Base-by-base conservation (phyloP, 2,797 vertebrate species). In the Pogoniulus pusillus region DNA sequence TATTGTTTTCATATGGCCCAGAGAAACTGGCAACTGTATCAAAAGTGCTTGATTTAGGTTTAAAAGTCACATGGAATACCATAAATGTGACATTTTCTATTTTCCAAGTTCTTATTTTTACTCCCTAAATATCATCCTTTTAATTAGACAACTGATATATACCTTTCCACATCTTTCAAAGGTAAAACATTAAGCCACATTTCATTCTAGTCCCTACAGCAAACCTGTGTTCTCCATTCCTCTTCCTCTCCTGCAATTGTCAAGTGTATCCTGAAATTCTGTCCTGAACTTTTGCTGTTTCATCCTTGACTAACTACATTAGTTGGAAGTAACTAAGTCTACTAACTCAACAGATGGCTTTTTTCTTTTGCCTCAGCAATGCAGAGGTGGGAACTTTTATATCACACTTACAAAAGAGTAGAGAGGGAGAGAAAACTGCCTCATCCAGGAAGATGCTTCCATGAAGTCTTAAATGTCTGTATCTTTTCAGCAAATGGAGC, bases 341-440 rank as follows among this genome's bases (percentile, higher is more conserved):
- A 1, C 27, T 29, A 24, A 43, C 26, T 35, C 17, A 43, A 51
- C 0, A 4, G 15, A 32, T 6, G 16, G 9, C 34, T 13, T 37
- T 57, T 13, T 62, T 1, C 30, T 59, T 7, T 73, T 23, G 43
- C 8, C 17, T 22, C 11, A 27, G 22, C 29, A 45, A 60, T 63
- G 34, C 8, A 10, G 39, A 58, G 5, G 2, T 6, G 16, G 16
- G 13, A 3, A 3, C 5, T 85, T 74, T 29, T 6, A 7, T 1
- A 27, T 19, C 5, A 2, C 32, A 34, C 23, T 68, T 17, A 17
- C 32, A 49, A 70, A 58, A 57, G 43, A 37, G 23, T 0, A 55
- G 55, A 16, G 0, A 6, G 15, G 27, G 43, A 81, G 24, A 34
- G 35, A 73, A 90, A 29, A 2, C 8, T 0, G 9, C 45, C 29